These are phyloP conservation scores for Leuciscus waleckii DNA, from an alignment of 2,797 vertebrate species.

Conservation along the genomic window DNA sequence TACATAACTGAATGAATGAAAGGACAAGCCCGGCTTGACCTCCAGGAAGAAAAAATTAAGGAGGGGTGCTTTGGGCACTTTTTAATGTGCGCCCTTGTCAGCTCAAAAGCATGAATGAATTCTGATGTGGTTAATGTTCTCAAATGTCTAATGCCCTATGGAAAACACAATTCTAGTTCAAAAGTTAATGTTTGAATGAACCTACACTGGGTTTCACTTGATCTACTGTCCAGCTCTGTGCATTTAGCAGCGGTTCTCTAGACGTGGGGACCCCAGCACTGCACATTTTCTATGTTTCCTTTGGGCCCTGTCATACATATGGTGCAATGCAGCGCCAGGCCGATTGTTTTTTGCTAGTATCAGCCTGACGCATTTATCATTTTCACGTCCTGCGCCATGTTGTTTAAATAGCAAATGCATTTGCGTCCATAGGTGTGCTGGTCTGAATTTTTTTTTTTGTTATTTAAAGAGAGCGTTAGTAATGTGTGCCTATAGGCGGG, in stretches of 20 bases:
- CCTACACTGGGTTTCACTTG: background rate
- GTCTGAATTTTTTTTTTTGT: too few species aligned
- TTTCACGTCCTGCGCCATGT: too few species aligned
- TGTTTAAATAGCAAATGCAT: too few species aligned
- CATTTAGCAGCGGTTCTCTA: background rate
- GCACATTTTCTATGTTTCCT: too few species aligned
- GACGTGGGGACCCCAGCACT: background rate
- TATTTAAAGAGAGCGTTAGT: too few species aligned
- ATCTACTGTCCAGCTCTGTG: background rate
- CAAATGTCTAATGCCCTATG: background rate
- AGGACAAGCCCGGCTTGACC: background rate
- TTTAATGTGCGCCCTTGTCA: background rate
- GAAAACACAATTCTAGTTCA: constrained; percentile 21
- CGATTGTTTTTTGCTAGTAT: too few species aligned
- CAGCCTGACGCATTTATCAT: too few species aligned
- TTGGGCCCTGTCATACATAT: too few species aligned
- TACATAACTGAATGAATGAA: constrained; percentile 7
- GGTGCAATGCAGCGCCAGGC: too few species aligned
- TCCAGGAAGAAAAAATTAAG: background rate
- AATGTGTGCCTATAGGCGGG: too few species aligned
- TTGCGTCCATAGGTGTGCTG: too few species aligned
- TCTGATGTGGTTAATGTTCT: constrained; percentile 26
- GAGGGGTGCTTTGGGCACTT: background rate
- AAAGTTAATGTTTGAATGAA: constrained; percentile 25
- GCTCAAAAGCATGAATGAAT: constrained; percentile 18